Evolutionary conservation across 2,113 vertebrate species (phyloP), one percentile per base, ranked within the genome.

Genomic region (Hippocampus mohnikei): DNA sequence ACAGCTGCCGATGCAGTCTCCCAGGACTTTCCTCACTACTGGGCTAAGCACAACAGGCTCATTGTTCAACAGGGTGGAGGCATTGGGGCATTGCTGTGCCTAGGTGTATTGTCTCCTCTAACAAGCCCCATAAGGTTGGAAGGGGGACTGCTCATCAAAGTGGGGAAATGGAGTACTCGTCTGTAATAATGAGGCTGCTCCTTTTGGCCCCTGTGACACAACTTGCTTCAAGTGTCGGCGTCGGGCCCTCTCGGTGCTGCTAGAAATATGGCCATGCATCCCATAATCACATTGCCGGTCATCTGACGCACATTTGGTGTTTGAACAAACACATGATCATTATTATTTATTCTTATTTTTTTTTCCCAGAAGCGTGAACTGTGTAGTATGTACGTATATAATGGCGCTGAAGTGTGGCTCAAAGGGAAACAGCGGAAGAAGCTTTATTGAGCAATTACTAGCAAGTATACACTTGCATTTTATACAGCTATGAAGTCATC

Each of bases 1-100:
- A 87, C 90, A 93, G 91, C 91, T 92, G 92, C 89, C 88, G 81
- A 82, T 76, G 71, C 76, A 46, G 85, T 89, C 90, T 91, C 90
- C 84, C 88, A 90, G 90, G 89, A 89, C 88, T 80, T 77, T 78
- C 74, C 77, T 84, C 80, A 81, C 81, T 78, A 77, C 85, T 77
- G 85, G 84, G 81, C 82, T 84, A 83, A 83, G 84, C 84, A 93
- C 88, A 92, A 91, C 90, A 85, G 90, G 80, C 81, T 87, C 90
- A 93, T 93, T 94, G 91, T 93, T 87, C 84, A 59, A 60, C 41
- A 71, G 78, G 82, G 77, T 80, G 84, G 78, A 85, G 87, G 83
- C 76, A 76, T 44, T 78, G 83, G 87, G 87, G 83, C 81, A 84
- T 78, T 81, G 77, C 25, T 18, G 78, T 71, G 79, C 84, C 83